Evolutionary conservation across 2,113 vertebrate genomes (phyloP).

Genomic region (Balaeniceps rex): DNA sequence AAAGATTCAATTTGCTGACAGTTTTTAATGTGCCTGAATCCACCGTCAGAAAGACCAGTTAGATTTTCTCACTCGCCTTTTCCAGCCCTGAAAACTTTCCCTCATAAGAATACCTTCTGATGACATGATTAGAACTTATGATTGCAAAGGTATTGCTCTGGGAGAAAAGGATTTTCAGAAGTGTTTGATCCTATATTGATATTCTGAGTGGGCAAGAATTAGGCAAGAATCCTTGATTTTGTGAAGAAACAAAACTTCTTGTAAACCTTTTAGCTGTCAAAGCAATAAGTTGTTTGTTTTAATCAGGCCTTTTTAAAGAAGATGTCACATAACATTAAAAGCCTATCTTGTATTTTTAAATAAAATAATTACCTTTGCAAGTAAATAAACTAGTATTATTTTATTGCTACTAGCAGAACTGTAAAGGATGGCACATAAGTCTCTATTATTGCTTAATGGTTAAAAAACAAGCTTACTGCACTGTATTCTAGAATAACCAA

Average conservation of each 20-base stretch:
- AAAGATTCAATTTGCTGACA: background rate
- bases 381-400: background rate
- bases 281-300: background rate
- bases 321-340: background rate
- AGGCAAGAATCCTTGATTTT: background rate
- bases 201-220: background rate
- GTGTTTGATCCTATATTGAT: background rate
- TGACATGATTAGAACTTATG: background rate
- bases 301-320: background rate
- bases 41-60: background rate
- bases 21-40: background rate
- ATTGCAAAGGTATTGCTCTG: background rate
- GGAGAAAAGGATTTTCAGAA: background rate
- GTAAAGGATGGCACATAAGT: background rate
- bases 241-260: background rate
- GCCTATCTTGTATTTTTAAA: background rate
- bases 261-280: background rate
- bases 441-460: background rate
- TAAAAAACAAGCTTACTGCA: conserved; percentile 11
- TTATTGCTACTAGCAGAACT: background rate
- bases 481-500: background rate
- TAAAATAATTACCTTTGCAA: background rate
- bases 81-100: background rate
- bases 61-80: background rate
- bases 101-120: background rate